These are phyloP conservation scores for Saccopteryx leptura DNA, from an alignment of 2,113 vertebrate species.

Conservation along the genomic window DNA sequence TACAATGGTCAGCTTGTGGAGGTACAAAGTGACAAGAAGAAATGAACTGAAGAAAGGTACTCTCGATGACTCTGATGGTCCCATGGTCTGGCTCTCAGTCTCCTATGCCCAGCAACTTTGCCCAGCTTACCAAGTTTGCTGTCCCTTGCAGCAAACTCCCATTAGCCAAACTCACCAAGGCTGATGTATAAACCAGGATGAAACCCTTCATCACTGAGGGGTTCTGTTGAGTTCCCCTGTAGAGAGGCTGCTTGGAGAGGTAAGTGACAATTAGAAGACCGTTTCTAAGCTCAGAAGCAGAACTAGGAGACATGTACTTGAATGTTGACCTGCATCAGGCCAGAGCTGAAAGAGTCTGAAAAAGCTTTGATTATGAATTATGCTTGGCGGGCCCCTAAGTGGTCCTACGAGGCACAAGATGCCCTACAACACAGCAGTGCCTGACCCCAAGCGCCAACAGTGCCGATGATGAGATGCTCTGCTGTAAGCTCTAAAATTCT, in stretches of 20 bases:
- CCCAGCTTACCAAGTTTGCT: neutral
- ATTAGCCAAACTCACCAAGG: neutral
- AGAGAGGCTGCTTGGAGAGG: neutral
- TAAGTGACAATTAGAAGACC: neutral
- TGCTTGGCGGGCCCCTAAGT: neutral
- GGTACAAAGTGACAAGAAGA: neutral
- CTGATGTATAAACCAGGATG: neutral
- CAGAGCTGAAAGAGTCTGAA: neutral
- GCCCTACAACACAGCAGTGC: neutral
- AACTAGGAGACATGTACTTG: neutral
- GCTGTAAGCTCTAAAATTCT: neutral
- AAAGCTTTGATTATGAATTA: neutral
- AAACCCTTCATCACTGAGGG: neutral
- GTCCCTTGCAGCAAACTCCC: neutral
- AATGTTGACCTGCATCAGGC: neutral
- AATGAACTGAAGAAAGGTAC: neutral
- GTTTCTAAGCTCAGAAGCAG: neutral
- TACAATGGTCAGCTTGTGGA: neutral
- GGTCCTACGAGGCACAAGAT: neutral
- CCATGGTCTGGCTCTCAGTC: neutral
- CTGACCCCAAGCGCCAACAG: neutral
- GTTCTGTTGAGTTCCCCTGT: neutral
- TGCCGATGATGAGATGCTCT: neutral
- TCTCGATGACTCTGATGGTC: neutral
- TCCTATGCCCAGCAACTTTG: neutral